These are phyloP conservation scores for Tonatia bakeri DNA, from an alignment of 2,113 vertebrate genomes.

Conservation along the genomic window DNA sequence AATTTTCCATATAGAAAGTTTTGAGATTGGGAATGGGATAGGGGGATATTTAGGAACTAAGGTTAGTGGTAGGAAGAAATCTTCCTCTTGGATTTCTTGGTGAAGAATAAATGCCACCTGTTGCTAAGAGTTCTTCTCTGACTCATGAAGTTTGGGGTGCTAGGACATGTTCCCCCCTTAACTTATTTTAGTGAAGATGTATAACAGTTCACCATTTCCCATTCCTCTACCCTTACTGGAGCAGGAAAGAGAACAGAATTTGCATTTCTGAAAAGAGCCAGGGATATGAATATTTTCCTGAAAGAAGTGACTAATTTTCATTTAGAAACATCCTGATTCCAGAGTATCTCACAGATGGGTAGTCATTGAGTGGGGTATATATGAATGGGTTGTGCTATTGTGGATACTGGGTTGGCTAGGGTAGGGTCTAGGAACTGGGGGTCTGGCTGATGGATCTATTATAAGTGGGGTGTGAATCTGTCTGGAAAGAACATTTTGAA, in stretches of 20 bases:
- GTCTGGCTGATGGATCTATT: background rate
- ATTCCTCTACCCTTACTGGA: background rate
- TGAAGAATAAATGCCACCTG: background rate
- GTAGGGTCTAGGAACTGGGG: background rate
- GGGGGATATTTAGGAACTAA: background rate
- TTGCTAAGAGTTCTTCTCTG: background rate
- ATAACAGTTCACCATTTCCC: background rate
- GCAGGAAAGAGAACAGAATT: background rate
- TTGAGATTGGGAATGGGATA: background rate
- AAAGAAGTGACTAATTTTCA: background rate
- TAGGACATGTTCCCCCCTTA: background rate
- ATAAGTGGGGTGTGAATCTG: background rate
- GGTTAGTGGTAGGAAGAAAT: background rate
- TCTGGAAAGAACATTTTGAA: background rate
- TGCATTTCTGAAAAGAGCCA: background rate
- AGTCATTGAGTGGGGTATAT: background rate
- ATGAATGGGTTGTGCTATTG: background rate
- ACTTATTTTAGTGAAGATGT: background rate
- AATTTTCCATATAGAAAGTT: background rate
- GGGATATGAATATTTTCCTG: background rate
- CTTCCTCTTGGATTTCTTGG: background rate
- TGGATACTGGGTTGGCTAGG: background rate
- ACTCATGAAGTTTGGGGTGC: background rate
- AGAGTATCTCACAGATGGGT: background rate
- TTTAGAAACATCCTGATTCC: background rate